Base-by-base conservation (phyloP, 2,888 invertebrate genomes). In the Heteromurus nitidus region DNA sequence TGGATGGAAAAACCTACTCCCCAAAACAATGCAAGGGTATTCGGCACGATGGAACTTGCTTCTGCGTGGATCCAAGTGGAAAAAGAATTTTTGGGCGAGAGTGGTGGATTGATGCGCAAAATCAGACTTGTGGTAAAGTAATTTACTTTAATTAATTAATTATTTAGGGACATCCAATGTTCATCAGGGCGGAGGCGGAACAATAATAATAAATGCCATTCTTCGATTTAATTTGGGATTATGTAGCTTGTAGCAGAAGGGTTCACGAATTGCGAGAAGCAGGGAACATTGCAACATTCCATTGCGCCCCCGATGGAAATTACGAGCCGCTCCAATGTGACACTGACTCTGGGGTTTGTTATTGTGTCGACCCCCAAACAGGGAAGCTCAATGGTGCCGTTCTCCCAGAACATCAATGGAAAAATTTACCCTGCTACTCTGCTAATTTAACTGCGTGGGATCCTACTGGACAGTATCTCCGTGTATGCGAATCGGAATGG, bases 311-410 rank as follows among this genome's bases (percentile, higher is more conserved):
- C 2, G 85, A 87, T 58, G 87, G 88, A 13, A 87, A 87, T 67
- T 88, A 84, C 60, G 86, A 87, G 18, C 75, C 80, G 0, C 70
- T 88, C 0, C 88, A 88, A 70, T 88, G 88, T 67, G 86, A 87
- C 67, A 79, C 64, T 16, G 86, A 86, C 42, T 82, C 84, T 13
- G 86, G 86, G 1, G 58, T 87, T 3, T 88, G 88, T 50, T 87
- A 86, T 77, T 88, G 88, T 62, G 87, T 87, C 7, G 84, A 88
- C 47, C 77, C 70, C 1, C 24, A 60, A 13, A 84, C 86, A 3
- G 87, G 87, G 2, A 72, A 81, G 36, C 58, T 85, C 22, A 80
- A 64, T 20, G 86, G 83, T 1, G 82, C 74, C 5, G 76, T 87
- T 18, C 55, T 87, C 18, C 86, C 85, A 13, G 86, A 87, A 81